Percentiles rank a stretch among this genome's conserved stretches.
These are phyloP conservation scores for Australoheros scitulus DNA, from an alignment of 2,113 vertebrate genomes.

Conservation along the genomic window DNA sequence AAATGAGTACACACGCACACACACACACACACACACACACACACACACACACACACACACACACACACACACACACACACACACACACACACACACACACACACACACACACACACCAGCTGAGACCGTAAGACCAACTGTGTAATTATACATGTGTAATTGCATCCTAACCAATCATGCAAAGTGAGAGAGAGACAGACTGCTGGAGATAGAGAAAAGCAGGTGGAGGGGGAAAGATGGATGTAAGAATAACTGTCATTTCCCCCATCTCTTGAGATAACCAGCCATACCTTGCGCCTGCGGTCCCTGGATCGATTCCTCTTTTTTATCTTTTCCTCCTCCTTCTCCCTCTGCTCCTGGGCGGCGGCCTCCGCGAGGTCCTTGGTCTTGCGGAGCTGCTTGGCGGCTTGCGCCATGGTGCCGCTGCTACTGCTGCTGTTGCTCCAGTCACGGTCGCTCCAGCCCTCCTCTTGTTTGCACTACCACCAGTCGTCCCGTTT, in stretches of 20 bases:
- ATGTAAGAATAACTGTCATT: conserved; percentile 23
- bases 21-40: conserved; percentile 18
- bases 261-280: conserved; percentile 45
- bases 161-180: conserved; percentile 31
- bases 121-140: conserved; percentile 53
- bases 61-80: conserved; percentile 16
- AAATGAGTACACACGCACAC: neutral
- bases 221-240: conserved; percentile 24
- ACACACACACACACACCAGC: conserved; percentile 36
- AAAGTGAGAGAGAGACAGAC: conserved; percentile 20
- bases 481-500: conserved; percentile 58
- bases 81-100: conserved; percentile 22
- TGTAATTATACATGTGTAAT: conserved; percentile 57
- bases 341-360: conserved; percentile 95
- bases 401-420: conserved; percentile 98
- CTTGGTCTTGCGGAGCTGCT: conserved; percentile 98
- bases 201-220: neutral
- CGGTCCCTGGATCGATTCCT: conserved; percentile 94
- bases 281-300: conserved; percentile 89
- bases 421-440: conserved; percentile 70
- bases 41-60: conserved; percentile 20
- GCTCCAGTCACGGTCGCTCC: conserved; percentile 56
- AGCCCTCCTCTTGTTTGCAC: conserved; percentile 53
- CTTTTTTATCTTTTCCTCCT: conserved; percentile 92
- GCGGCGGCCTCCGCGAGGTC: conserved; percentile 94